Evolutionary conservation across 2,888 invertebrate genomes (phyloP).

Genomic region (Coenonympha glycerion): DNA sequence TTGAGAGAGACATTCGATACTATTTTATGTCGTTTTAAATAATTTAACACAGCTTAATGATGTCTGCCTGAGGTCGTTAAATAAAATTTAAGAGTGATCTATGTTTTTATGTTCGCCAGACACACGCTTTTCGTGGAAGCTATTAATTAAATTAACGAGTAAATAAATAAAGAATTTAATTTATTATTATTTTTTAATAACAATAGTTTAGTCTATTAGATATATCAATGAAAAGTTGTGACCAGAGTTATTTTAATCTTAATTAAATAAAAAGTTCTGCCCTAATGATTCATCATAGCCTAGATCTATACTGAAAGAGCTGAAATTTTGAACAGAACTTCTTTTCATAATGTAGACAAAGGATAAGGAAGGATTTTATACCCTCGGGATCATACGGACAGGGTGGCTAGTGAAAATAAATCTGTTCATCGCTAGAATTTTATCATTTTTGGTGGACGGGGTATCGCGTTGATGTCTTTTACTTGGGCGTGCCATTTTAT

Average conservation of each 20-base stretch:
- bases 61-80: background rate
- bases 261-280: background rate
- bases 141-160: background rate
- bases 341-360: no score
- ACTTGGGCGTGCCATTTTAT: constrained; percentile 18
- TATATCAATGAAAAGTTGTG: background rate
- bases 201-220: background rate
- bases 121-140: background rate
- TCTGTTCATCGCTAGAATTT: background rate
- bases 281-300: no score
- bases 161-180: background rate
- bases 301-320: no score
- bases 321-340: no score
- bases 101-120: constrained; percentile 1
- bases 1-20: background rate
- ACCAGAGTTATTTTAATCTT: background rate
- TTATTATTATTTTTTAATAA: background rate
- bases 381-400: no score
- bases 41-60: constrained; percentile 2
- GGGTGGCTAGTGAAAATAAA: no score
- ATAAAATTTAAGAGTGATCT: background rate
- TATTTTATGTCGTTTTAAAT: constrained; percentile 14
- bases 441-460: background rate
- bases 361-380: no score
- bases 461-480: constrained; percentile 39